Evolutionary conservation across 2,113 vertebrate species (phyloP), one percentile per base, ranked within the genome.

Genomic region (Micronisus gabar): DNA sequence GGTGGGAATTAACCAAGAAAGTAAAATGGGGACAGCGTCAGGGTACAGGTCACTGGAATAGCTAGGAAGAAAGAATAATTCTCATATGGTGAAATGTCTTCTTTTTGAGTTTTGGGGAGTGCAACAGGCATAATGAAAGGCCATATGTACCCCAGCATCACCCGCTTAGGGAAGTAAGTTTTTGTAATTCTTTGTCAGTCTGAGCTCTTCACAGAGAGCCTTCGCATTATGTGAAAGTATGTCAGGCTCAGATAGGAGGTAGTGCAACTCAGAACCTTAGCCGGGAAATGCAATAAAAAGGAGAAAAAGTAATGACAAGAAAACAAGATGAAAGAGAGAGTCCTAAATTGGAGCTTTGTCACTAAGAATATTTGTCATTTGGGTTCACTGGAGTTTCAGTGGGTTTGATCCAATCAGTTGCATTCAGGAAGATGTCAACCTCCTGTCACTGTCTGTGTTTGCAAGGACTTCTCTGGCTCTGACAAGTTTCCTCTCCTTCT

Each of bases 321-420:
- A 92, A 86, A 79, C 81, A 78, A 68, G 67, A 87, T 67, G 72
- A 96, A 88, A 95, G 61, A 86, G 56, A 48, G 61, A 36, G 66
- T 76, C 53, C 47, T 86, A 59, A 93, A 90, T 88, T 82, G 80
- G 61, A 95, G 47, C 83, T 93, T 93, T 92, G 87, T 95, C 95
- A 71, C 61, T 81, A 80, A 82, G 70, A 80, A 83, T 87, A 50
- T 86, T 92, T 96, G 93, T 97, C 96, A 66, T 12, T 59, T 47
- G 84, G 75, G 72, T 75, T 88, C 96, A 84, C 71, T 47, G 85
- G 59, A 84, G 75, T 74, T 78, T 78, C 71, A 91, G 84, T 76
- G 85, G 68, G 65, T 95, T 81, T 93, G 89, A 67, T 90, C 73
- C 93, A 68, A 61, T 91, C 95, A 90, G 68, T 85, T 79, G 55